Evolutionary conservation across 2,113 vertebrate species (phyloP), one percentile per base, ranked within the genome.

Genomic region (Alexandromys fortis): DNA sequence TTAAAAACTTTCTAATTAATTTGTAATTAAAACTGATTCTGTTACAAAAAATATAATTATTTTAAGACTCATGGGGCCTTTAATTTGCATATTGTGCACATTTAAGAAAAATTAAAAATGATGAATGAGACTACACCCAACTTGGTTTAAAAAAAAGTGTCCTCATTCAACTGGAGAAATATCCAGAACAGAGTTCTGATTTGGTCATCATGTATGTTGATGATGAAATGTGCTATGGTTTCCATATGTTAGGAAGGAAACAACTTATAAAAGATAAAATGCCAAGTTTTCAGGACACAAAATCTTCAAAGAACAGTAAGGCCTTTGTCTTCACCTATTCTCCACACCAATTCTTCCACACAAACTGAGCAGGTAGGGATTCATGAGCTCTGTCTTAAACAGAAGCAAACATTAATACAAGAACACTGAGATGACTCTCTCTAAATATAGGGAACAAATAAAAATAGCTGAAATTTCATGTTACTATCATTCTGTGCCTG

Each of bases 381-480:
- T 95, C 83, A 19, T 49, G 8, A 72, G 49, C 28, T 55, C 61
- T 70, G 30, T 24, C 33, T 89, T 14, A 81, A 90, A 0, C 19
- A 86, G 1, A 86, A 55, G 79, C 22, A 65, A 92, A 82, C 58
- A 17, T 92, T 90, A 92, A 78, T 52, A 65, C 7, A 52, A 65
- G 88, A 81, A 89, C 2, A 61, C 5, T 19, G 7, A 90, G 68
- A 78, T 1, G 7, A 22, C 28, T 75, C 13, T 87, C 14, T 49
- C 75, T 94, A 52, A 79, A 42, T 61, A 17, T 49, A n/a, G 6
- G 9, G 38, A 16, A 89, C 3, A n/a, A 1, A 79, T 0, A 86
- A 67, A 13, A 70, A 81, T 35, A 42, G 3, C 38, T 61, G 82
- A 89, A 94, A 61, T 65, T 7, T 68, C 63, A 16, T 77, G 24